Evolutionary conservation across 2,888 invertebrate species (phyloP), one percentile per base, ranked within the genome.

Genomic region (Carpatolechia fugitivella): DNA sequence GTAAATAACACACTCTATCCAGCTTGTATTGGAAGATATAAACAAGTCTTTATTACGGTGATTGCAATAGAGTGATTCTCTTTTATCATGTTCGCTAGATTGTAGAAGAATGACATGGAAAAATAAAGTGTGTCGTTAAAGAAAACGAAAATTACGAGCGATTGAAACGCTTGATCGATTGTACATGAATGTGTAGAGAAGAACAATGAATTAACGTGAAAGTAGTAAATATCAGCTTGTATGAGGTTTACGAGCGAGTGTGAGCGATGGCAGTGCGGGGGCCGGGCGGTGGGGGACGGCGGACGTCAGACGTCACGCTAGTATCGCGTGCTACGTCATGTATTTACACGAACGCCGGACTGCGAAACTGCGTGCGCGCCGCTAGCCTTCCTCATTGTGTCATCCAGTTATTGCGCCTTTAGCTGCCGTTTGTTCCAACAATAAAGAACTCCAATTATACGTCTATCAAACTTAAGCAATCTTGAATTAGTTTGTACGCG

Each of bases 241-340:
- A 48, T 35, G 50, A 52, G 24, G 41, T 53, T 54, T 54, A 52
- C 55, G 57, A 55, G 48, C 55, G 57, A 55, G 48, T 16, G 6
- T 24, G 20, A 18, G 1, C 18, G 40, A 8, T 33, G 44, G 30
- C 38, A 20, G 54, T 47, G 30, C 41, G 29, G 52, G 52, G 61
- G 59, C 60, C 57, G 61, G 55, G 60, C 56, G 62, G 57, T 56
- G 58, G 56, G 47, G 57, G 61, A 56, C 6, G n/a, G n/a, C 24
- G 20, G 10, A 18, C 24, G 52, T 49, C 47, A 40, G 70, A 71
- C 81, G 82, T 82, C 83, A 82, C 74, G 74, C 66, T 69, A 70
- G 64, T 72, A 76, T 77, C 72, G 77, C 76, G 75, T 72, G 74
- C 73, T 64, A 83, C 85, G 85, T 86, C 85, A 86, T 69, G 51